phyloP scores from a whole-genome alignment of 2,113 vertebrate genomes.

The Uria aalge region DNA sequence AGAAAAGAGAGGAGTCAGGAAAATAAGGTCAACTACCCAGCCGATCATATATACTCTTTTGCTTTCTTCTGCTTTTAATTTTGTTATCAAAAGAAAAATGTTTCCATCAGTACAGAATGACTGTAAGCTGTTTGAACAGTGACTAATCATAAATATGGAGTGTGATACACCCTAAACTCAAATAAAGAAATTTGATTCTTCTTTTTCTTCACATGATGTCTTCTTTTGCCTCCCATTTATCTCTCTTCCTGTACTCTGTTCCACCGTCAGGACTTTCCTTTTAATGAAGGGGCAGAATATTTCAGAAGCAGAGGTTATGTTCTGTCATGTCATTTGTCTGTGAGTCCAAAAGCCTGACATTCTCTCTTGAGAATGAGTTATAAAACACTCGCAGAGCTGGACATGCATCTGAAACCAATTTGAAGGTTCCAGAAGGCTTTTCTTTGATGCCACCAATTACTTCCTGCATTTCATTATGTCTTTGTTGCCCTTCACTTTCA shows the following conservation, averaged over 20 bases:
- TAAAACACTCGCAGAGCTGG: background rate
- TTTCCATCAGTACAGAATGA: background rate
- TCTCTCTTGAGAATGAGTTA: background rate
- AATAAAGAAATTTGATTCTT: background rate
- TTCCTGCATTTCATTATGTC: background rate
- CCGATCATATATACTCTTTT: background rate
- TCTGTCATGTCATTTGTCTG: background rate
- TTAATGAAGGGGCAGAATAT: background rate
- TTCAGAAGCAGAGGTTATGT: background rate
- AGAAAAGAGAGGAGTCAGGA: background rate
- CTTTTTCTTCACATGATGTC: background rate
- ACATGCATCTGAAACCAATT: background rate
- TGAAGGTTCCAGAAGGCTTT: slow-evolving; percentile 5
- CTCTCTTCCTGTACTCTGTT: background rate
- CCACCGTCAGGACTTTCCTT: background rate
- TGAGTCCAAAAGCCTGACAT: background rate
- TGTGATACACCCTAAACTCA: background rate
- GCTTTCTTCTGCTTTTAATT: background rate
- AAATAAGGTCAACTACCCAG: background rate
- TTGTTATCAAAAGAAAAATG: background rate
- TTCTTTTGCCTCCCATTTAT: background rate
- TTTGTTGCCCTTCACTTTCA: background rate
- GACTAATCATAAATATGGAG: background rate
- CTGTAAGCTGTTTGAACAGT: background rate
- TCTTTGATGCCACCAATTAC: background rate